phyloP scores from a whole-genome alignment of 2,113 vertebrate genomes.

The Anseranas semipalmata region DNA sequence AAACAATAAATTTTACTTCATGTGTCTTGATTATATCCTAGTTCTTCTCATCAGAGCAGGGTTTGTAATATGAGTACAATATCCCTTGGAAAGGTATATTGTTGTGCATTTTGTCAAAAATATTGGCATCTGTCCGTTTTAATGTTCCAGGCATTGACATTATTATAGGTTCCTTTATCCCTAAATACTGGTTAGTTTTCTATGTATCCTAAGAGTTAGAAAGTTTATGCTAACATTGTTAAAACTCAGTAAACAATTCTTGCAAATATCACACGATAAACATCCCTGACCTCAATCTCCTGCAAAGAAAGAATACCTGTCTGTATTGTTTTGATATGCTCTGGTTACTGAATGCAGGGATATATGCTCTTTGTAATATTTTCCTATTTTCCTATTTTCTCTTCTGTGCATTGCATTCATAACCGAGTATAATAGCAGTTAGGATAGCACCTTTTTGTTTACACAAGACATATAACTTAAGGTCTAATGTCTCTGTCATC shows the following conservation, averaged over 20 bases:
- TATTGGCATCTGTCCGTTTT: background rate
- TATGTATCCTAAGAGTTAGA: background rate
- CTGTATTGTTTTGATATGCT: background rate
- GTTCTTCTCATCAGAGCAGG: background rate
- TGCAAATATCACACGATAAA: background rate
- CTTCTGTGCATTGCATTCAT: background rate
- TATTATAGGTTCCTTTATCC: background rate
- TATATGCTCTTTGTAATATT: background rate
- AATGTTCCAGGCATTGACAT: background rate
- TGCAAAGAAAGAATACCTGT: background rate
- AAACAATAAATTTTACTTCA: background rate
- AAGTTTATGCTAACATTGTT: background rate
- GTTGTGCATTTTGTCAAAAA: background rate
- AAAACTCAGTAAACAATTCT: background rate
- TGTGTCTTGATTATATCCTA: background rate
- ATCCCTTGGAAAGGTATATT: background rate
- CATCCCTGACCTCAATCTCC: background rate
- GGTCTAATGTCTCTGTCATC: background rate
- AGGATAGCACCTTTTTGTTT: background rate
- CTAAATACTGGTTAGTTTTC: background rate
- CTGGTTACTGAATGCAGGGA: background rate
- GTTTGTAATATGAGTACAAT: background rate
- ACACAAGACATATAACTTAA: fast-evolving
- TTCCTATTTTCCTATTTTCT: background rate
- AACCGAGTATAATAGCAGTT: background rate